Percentiles rank a stretch among this genome's conserved stretches.
These are phyloP conservation scores for Andrena camellia DNA, from an alignment of 2,888 invertebrate genomes.

Conservation along the genomic window DNA sequence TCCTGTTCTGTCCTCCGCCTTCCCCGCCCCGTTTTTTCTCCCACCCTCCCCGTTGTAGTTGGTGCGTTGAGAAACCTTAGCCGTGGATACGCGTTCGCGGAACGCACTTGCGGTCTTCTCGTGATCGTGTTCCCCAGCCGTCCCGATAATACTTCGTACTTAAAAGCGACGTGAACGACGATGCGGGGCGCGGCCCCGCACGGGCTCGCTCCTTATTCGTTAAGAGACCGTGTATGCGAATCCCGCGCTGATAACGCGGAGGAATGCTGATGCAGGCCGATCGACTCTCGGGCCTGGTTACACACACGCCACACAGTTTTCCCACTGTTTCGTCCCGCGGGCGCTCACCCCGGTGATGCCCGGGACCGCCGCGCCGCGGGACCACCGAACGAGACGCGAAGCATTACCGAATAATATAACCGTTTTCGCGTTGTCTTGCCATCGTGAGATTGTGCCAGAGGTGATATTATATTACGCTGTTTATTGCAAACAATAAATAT, in stretches of 20 bases:
- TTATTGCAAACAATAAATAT: constrained; percentile 85
- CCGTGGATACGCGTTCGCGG: neutral
- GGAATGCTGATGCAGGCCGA: constrained; percentile 52
- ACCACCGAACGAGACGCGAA: constrained; percentile 51
- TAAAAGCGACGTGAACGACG: constrained; percentile 62
- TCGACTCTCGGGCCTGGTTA: constrained; percentile 7
- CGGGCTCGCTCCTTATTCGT: constrained; percentile 70
- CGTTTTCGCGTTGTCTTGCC: constrained; percentile 84
- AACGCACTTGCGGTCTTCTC: constrained; percentile 58
- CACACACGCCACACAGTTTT: constrained; percentile 10
- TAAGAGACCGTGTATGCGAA: constrained; percentile 68
- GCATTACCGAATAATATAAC: constrained; percentile 65
- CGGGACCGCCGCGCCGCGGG: constrained; percentile 31
- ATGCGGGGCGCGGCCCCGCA: constrained; percentile 68
- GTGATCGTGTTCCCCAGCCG: constrained; percentile 57
- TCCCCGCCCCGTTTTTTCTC: neutral
- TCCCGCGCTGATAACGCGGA: constrained; percentile 64
- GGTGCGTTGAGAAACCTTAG: neutral
- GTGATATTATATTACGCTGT: constrained; percentile 85
- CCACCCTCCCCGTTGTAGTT: neutral
- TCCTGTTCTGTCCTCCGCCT: neutral
- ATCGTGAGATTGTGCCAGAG: constrained; percentile 85
- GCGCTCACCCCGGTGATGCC: neutral
- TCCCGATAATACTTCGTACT: constrained; percentile 64
- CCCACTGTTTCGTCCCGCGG: constrained; percentile 41